These are phyloP conservation scores for Sphyrna mokarran DNA, from an alignment of 2,113 vertebrate genomes.

Conservation along the genomic window DNA sequence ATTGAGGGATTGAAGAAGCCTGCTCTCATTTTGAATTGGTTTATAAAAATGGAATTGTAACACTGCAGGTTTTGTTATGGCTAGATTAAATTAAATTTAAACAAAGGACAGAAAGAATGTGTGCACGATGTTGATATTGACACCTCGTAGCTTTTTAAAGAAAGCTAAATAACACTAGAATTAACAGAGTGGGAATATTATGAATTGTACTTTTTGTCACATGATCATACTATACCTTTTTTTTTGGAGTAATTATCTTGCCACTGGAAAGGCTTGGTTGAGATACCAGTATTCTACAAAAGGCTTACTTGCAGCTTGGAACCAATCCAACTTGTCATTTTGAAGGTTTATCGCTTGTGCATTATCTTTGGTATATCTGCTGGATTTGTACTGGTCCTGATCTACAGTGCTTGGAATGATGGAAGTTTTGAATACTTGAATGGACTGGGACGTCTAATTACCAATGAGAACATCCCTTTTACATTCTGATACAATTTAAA, in stretches of 20 bases:
- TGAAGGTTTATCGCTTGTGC: background rate
- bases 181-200: background rate
- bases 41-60: background rate
- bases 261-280: background rate
- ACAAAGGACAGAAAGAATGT: background rate
- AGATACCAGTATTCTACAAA: background rate
- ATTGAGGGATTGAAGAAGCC: background rate
- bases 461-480: background rate
- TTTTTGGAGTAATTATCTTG: background rate
- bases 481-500: background rate
- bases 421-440: background rate
- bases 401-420: background rate
- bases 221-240: background rate
- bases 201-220: background rate
- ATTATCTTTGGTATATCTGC: background rate
- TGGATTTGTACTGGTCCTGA: conserved; percentile 22
- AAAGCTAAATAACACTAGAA: background rate
- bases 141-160: background rate
- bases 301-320: background rate
- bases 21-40: background rate
- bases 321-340: background rate
- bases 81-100: background rate
- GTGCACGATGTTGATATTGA: background rate
- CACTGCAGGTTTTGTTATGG: background rate
- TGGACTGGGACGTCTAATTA: background rate